phyloP scores from a whole-genome alignment of 1,140 invertebrate genomes.

The Mylabris phalerata region DNA sequence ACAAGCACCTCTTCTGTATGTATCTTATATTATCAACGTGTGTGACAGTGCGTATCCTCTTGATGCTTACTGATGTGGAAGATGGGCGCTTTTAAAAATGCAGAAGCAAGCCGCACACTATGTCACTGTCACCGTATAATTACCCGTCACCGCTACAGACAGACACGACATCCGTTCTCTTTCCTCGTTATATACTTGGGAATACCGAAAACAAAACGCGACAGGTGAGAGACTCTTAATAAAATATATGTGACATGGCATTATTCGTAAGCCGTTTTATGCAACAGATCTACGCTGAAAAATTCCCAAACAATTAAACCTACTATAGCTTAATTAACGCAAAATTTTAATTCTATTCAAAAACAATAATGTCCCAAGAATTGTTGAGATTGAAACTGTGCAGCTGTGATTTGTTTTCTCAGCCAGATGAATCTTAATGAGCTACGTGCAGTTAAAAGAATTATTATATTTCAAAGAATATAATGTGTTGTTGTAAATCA shows the following conservation, averaged over 20 bases:
- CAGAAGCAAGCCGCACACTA: conserved; percentile 37
- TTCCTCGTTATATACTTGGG: conserved; percentile 30
- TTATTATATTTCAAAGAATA: too few species aligned
- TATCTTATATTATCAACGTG: too few species aligned
- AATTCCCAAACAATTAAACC: too few species aligned
- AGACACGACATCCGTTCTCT: conserved; percentile 37
- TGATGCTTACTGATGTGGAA: neutral
- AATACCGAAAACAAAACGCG: conserved; percentile 35
- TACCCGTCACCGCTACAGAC: conserved; percentile 38
- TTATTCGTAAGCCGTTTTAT: conserved; percentile 32
- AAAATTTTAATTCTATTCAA: too few species aligned
- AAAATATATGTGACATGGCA: conserved; percentile 28
- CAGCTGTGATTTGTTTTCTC: neutral
- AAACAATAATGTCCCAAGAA: too few species aligned
- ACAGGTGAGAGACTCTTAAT: conserved; percentile 36
- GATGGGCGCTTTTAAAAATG: conserved; percentile 33
- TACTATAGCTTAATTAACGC: too few species aligned
- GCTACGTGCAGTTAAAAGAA: too few species aligned
- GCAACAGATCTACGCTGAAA: neutral
- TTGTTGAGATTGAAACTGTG: neutral
- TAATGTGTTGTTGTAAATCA: too few species aligned
- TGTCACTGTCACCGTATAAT: conserved; percentile 42
- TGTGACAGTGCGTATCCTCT: too few species aligned
- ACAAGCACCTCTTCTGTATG: too few species aligned
- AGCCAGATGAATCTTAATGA: too few species aligned